Evolutionary conservation across 2,113 vertebrate genomes (phyloP).

Genomic region (Entelurus aequoreus): DNA sequence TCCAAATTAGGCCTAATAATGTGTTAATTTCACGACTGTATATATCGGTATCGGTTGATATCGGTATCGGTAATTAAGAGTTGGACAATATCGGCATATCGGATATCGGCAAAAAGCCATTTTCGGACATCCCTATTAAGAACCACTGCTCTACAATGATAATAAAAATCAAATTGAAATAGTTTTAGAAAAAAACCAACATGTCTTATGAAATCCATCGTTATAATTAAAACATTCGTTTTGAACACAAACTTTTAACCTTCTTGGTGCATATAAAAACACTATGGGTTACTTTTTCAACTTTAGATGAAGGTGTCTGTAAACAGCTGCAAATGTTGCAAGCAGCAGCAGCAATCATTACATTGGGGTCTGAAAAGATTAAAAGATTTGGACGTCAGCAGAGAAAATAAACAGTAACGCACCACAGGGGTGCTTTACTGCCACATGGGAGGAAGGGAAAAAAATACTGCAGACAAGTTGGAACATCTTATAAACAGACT

Average conservation of each 20-base stretch:
- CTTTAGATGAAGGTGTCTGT: background rate
- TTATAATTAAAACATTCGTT: background rate
- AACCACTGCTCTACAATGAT: background rate
- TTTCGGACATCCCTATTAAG: too few relatives aligned
- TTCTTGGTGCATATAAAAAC: background rate
- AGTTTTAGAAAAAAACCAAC: background rate
- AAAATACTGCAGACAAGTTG: conserved; percentile 11
- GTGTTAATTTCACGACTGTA: too few relatives aligned
- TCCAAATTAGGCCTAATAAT: too few relatives aligned
- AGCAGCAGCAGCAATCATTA: background rate
- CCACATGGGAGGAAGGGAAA: background rate
- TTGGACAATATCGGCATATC: too few relatives aligned
- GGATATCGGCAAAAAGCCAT: too few relatives aligned
- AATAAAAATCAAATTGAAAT: too few relatives aligned
- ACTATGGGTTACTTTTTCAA: background rate
- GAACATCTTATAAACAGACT: conserved; percentile 33
- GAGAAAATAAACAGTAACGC: conserved; percentile 29
- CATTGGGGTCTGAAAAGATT: conserved; percentile 9
- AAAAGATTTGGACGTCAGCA: conserved; percentile 14
- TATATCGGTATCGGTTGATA: too few relatives aligned
- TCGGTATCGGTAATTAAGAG: too few relatives aligned
- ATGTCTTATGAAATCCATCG: background rate
- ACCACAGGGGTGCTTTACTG: conserved; percentile 21
- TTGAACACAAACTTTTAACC: too few relatives aligned
- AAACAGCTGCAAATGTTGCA: background rate